phyloP scores from a whole-genome alignment of 2,113 vertebrate genomes.

The Oenanthe oenanthe region DNA sequence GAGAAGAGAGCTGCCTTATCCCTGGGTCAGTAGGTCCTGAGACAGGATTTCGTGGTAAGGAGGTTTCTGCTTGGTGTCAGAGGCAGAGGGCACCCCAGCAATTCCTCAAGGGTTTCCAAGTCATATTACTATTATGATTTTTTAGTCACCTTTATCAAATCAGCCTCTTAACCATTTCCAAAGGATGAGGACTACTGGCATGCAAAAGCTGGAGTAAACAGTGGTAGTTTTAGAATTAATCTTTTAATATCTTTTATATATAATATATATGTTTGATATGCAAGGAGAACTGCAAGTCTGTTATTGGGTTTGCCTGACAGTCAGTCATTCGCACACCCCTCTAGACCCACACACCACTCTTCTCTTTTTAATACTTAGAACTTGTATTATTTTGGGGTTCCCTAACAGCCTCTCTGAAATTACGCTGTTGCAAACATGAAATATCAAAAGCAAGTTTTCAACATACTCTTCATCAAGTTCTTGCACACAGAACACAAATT shows the following conservation, averaged over 20 bases:
- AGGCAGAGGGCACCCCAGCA: background rate
- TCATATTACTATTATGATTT: background rate
- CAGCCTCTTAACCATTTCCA: background rate
- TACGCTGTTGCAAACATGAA: background rate
- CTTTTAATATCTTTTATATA: background rate
- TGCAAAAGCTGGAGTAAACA: background rate
- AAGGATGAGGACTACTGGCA: background rate
- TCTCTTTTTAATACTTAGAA: background rate
- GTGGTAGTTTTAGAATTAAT: background rate
- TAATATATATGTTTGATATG: background rate
- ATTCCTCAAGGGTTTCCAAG: background rate
- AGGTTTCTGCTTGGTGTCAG: background rate
- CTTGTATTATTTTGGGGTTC: background rate
- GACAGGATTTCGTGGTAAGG: background rate
- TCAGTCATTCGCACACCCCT: background rate
- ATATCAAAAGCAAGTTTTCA: background rate
- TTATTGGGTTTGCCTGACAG: background rate
- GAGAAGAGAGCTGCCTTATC: background rate
- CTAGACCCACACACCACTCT: background rate
- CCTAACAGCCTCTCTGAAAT: background rate
- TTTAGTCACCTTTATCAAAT: background rate
- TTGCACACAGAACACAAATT: background rate
- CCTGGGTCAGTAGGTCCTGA: background rate
- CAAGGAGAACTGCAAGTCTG: background rate
- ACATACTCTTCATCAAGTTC: background rate